Base-by-base conservation (phyloP, 2,797 vertebrate species). In the Amblyopsis hoosieri region DNA sequence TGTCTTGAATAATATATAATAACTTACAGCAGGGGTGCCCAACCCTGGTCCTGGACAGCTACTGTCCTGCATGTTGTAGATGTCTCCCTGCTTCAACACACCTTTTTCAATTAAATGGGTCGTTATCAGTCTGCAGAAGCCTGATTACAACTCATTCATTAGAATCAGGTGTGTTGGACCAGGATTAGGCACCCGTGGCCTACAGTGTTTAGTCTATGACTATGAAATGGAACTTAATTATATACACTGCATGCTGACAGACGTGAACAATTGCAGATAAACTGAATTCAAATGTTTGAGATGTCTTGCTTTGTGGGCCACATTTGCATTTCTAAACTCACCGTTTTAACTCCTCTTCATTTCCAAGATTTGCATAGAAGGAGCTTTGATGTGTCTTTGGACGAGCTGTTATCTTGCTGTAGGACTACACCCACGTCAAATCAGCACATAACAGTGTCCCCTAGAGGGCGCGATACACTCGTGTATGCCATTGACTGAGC, bases 221-320 rank as follows among this genome's bases (percentile, higher is more conserved):
- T 42, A 42, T 9, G 37, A 10, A 93, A 93, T 90, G 92, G 75
- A 92, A 62, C 86, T 90, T 92, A 90, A 92, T 89, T 52, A 66
- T 60, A 37, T 37, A 57, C 45, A 60, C 37, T 3, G 46, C 37
- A 29, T 42, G 45, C 45, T 31, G 50, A 45, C 60, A 31, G 57
- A 51, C 52, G 14, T 54, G 15, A 66, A 45, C 46, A 53, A 57
- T 4, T 55, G 12, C 42, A 17, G 55, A 51, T 56, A 12, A 57
- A 63, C 61, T 29, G 11, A 47, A 19, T 59, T 48, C 69, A 14
- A 48, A 42, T 12, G 23, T 12, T 59, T 12, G 11, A 49, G 52
- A 45, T 67, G 33, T 55, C 50, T 57, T 2, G 50, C 14, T n/a
- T 15, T 58, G 62, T 57, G 11, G 55, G 51, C 54, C 42, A 11